Conservation (phyloP, 2,113 vertebrate species). For the Microcebus tavaratra region DNA sequence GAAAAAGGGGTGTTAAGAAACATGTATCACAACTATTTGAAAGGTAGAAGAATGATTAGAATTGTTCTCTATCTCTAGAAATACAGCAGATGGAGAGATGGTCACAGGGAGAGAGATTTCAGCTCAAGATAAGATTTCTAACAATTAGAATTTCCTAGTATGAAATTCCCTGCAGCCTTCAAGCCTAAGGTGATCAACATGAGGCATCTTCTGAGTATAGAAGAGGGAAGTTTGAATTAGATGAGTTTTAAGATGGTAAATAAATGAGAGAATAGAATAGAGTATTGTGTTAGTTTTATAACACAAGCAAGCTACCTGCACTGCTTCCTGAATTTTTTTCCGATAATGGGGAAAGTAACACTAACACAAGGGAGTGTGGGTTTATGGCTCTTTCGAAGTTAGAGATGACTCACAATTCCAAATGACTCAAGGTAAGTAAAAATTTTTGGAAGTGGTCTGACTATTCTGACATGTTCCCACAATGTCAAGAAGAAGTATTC, state of each 20-base stretch:
- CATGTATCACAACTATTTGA: not conserved
- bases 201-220: not conserved
- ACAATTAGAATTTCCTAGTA: not conserved
- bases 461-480: not conserved
- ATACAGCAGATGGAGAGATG: not conserved
- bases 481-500: not conserved
- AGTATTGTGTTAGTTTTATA: not conserved
- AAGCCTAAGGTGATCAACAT: not conserved
- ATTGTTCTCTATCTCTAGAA: not conserved
- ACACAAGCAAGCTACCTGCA: not conserved
- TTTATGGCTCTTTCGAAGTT: not conserved
- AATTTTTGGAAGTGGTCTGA: slow-evolving; percentile 33
- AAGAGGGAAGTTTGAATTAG: not conserved
- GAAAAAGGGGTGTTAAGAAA: not conserved
- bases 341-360: not conserved
- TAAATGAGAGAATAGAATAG: not conserved
- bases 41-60: not conserved
- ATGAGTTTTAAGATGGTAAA: not conserved
- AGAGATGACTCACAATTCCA: slow-evolving; percentile 43
- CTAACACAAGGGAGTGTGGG: not conserved
- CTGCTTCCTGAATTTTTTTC: slow-evolving; percentile 19
- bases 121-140: not conserved
- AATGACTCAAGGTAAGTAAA: slow-evolving; percentile 39
- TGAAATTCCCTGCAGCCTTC: not conserved
- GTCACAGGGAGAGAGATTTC: not conserved